Evolutionary conservation across 2,888 invertebrate genomes (phyloP).

Genomic region (Deroplatys truncata): DNA sequence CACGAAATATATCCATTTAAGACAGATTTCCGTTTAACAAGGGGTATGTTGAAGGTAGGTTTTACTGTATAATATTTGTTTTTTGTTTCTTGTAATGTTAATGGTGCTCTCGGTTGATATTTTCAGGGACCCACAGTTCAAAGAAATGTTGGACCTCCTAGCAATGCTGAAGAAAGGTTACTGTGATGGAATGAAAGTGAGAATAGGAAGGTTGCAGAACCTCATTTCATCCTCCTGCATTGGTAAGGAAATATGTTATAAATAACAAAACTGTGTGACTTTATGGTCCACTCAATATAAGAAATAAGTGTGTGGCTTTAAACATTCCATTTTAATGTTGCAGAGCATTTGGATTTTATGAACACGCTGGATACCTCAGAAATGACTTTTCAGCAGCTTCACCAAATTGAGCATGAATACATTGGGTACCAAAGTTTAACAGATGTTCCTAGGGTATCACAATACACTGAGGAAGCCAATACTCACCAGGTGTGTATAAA

Average conservation of each 20-base stretch:
- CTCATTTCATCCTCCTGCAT: constrained; percentile 97
- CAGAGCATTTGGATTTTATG: constrained; percentile 96
- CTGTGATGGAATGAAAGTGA: constrained; percentile 93
- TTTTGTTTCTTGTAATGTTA: neutral
- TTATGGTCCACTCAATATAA: neutral
- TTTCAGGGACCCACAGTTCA: constrained; percentile 83
- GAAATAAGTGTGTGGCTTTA: neutral
- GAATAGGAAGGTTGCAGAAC: constrained; percentile 91
- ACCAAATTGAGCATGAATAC: constrained; percentile 85
- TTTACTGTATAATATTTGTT: too few species aligned
- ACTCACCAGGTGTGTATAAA: constrained; percentile 46
- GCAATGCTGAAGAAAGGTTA: constrained; percentile 96
- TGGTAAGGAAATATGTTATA: constrained; percentile 49
- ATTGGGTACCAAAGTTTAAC: constrained; percentile 94
- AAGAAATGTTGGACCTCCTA: constrained; percentile 91
- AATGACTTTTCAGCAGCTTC: constrained; percentile 75
- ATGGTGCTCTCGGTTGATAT: neutral
- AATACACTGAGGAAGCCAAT: constrained; percentile 63
- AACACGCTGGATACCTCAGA: constrained; percentile 67
- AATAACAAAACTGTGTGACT: neutral
- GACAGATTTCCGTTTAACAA: too few species aligned
- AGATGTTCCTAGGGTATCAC: constrained; percentile 81
- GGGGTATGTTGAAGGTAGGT: too few species aligned
- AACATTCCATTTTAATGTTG: constrained; percentile 18
- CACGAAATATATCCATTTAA: too few species aligned